These are phyloP conservation scores for Suricata suricatta DNA, from an alignment of 2,113 vertebrate genomes.

Conservation along the genomic window DNA sequence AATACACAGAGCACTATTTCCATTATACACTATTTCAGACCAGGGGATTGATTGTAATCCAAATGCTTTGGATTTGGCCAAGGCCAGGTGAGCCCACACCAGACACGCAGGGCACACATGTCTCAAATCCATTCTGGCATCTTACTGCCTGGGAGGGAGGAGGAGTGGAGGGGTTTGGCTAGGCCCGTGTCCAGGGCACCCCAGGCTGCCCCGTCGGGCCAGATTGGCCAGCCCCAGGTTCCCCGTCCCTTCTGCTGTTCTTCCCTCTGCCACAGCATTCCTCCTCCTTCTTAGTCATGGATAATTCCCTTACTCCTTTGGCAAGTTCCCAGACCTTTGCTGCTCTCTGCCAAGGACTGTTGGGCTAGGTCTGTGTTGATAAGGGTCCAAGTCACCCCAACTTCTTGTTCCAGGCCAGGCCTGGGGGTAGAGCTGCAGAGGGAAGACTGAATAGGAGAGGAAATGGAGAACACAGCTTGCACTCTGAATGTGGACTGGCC, in stretches of 20 bases:
- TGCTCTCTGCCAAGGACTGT: constrained; percentile 47
- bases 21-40: constrained; percentile 50
- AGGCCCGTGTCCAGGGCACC: constrained; percentile 60
- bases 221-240: constrained; percentile 77
- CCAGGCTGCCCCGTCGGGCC: constrained; percentile 68
- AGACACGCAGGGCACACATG: constrained; percentile 66
- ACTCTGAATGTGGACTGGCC: background rate
- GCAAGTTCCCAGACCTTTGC: constrained; percentile 40
- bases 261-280: constrained; percentile 64
- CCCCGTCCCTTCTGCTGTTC: constrained; percentile 66
- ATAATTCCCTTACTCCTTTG: constrained; percentile 61
- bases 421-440: background rate
- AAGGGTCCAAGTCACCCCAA: constrained; percentile 9
- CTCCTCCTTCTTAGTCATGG: constrained; percentile 64
- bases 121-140: constrained; percentile 69
- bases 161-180: constrained; percentile 20
- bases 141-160: constrained; percentile 57
- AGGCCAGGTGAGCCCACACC: constrained; percentile 60
- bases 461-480: background rate
- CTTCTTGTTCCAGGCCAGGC: constrained; percentile 1
- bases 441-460: background rate
- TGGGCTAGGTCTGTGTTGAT: constrained; percentile 7
- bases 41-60: constrained; percentile 24
- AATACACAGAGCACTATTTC: background rate
- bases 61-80: too few species aligned